Evolutionary conservation across 2,797 vertebrate genomes (phyloP).

Genomic region (Artibeus lituratus): DNA sequence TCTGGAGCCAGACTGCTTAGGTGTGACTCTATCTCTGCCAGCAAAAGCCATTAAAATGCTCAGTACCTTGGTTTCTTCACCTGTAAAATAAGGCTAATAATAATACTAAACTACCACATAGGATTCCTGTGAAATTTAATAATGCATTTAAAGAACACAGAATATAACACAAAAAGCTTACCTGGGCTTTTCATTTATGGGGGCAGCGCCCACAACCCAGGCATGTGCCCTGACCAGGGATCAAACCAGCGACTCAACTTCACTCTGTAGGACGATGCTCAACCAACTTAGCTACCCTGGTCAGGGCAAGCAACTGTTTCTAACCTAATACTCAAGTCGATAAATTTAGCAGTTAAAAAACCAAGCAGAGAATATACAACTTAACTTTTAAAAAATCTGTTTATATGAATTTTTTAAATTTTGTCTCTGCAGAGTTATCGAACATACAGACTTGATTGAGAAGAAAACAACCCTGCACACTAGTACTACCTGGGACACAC

Average conservation of each 20-base stretch:
- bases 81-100: background rate
- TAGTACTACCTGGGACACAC: background rate
- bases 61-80: background rate
- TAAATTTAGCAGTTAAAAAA: constrained; percentile 18
- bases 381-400: background rate
- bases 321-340: background rate
- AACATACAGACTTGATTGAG: background rate
- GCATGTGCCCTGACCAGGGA: background rate
- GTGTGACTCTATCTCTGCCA: background rate
- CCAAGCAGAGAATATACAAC: background rate
- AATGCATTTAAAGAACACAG: constrained; percentile 3
- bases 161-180: background rate
- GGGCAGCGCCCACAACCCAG: background rate
- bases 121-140: background rate
- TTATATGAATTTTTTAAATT: background rate
- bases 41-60: background rate
- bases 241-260: background rate
- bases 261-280: background rate
- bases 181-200: background rate
- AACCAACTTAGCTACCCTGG: background rate
- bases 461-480: background rate
- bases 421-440: background rate
- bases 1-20: background rate
- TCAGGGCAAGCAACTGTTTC: background rate
- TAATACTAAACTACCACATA: background rate